These are phyloP conservation scores for Girardia tigrina DNA, from an alignment of 2,888 invertebrate genomes.

Conservation along the genomic window DNA sequence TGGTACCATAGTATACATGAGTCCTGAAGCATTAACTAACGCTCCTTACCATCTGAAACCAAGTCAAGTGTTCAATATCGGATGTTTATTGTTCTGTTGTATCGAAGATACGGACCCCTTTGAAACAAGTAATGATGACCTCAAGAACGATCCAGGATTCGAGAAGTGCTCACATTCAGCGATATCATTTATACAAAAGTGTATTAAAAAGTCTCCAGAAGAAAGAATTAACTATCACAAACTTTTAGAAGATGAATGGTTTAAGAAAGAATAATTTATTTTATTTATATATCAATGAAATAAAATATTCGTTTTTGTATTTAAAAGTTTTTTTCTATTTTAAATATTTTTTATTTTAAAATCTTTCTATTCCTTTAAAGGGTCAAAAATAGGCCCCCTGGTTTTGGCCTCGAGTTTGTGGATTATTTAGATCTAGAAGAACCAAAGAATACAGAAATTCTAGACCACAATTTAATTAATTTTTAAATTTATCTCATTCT, in stretches of 20 bases:
- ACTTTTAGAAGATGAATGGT: not conserved
- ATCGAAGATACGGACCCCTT: not conserved
- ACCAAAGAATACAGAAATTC: too few species aligned
- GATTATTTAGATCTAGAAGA: too few species aligned
- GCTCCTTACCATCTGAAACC: not conserved
- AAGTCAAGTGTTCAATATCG: constrained; percentile 8
- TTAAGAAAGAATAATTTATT: too few species aligned
- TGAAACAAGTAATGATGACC: not conserved
- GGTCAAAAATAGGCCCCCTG: too few species aligned
- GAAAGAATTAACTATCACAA: not conserved
- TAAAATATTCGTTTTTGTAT: too few species aligned
- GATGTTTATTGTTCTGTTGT: not conserved
- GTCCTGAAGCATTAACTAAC: not conserved
- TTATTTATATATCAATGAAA: too few species aligned
- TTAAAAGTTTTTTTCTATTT: too few species aligned
- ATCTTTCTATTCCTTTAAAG: too few species aligned
- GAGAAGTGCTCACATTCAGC: not conserved
- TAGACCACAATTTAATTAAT: too few species aligned
- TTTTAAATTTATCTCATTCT: too few species aligned
- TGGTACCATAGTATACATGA: not conserved
- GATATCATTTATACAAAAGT: not conserved
- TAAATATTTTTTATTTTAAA: too few species aligned
- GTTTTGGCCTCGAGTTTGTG: too few species aligned
- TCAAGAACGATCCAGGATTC: not conserved
- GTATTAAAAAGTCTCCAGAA: not conserved